These are phyloP conservation scores for Galeopsomyia nigrocyanea DNA, from an alignment of 2,888 invertebrate genomes.

Conservation along the genomic window DNA sequence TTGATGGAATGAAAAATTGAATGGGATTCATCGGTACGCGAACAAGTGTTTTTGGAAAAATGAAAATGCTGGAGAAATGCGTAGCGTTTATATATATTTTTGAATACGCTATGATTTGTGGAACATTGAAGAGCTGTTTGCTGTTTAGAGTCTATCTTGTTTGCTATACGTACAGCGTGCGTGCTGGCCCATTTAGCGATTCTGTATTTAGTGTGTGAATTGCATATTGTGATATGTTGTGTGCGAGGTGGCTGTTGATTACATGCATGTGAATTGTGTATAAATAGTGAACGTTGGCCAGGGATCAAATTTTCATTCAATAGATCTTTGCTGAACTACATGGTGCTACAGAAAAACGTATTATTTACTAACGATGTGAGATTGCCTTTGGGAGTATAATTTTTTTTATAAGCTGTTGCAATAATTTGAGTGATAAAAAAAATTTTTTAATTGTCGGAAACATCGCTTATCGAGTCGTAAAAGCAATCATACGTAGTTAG, in stretches of 20 bases:
- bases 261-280: conserved; percentile 30
- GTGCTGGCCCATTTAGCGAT: conserved; percentile 26
- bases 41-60: conserved; percentile 16
- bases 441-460: conserved; percentile 4
- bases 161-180: conserved; percentile 37
- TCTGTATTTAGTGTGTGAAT: conserved; percentile 40
- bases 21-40: conserved; percentile 24
- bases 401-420: conserved; percentile 1
- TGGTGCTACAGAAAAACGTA: conserved; percentile 41
- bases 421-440: conserved; percentile 9
- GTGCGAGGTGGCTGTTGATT: conserved; percentile 29
- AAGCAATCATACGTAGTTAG: conserved; percentile 29
- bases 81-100: conserved; percentile 46
- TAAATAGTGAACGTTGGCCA: conserved; percentile 36
- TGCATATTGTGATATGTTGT: conserved; percentile 42
- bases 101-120: conserved; percentile 38
- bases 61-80: conserved; percentile 41
- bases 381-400: not conserved
- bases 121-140: conserved; percentile 48
- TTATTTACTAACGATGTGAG: conserved; percentile 14
- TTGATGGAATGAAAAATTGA: conserved; percentile 29
- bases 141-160: conserved; percentile 36
- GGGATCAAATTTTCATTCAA: conserved; percentile 35
- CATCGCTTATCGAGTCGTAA: conserved; percentile 5
- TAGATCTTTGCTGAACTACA: conserved; percentile 29